Base-by-base conservation (phyloP, 23 tunicate species). In the Styela plicata region DNA sequence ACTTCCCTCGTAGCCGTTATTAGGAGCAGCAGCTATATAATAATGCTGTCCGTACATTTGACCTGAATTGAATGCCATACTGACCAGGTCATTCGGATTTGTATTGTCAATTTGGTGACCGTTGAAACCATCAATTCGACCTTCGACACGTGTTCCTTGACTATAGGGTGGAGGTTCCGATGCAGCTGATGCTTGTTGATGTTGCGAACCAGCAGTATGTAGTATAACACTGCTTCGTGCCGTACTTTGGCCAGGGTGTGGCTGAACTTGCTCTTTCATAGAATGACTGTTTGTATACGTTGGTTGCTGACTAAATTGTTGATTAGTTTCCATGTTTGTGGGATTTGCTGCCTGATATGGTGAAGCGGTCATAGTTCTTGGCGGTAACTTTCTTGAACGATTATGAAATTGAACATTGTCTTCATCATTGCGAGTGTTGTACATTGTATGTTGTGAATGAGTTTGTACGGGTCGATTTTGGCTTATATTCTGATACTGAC, bases 1-100 rank as follows among this genome's bases (percentile, higher is more conserved):
- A 19, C 80, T 74, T 35, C 73, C 75, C 24, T 70, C 80, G 2
- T 78, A 31, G 2, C 71, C 71, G 35, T 71, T 63, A 33, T 74
- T 85, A 33, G 80, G 74, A 20, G 74, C 31, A 13, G 90, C 57
- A 3, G 90, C 86, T 19, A 88, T 69, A 67, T 88, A 88, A 81
- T 86, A 86, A 63, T 83, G 90, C 28, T 81, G 90, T 30, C 82
- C 90, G 16, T 77, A 36, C 57, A 44, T 44, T 76, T 29, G 31
- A 16, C 34, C 36, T 25, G 27, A 23, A 29, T 76, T 76, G 0
- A 76, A 29, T 0, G 30, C 32, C 81, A 76, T 76, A 31, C 27
- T 76, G 30, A 36, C 37, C 1, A 53, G 27, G 63, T 76, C 81
- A 53, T 76, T 76, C 36, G 26, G 77, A 34, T 71, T 71, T 20